Percentiles rank a stretch among this genome's conserved stretches.
Conservation (phyloP, 37 sponge, comb jelly and placozoan species). For the Eunapius fragilis region DNA sequence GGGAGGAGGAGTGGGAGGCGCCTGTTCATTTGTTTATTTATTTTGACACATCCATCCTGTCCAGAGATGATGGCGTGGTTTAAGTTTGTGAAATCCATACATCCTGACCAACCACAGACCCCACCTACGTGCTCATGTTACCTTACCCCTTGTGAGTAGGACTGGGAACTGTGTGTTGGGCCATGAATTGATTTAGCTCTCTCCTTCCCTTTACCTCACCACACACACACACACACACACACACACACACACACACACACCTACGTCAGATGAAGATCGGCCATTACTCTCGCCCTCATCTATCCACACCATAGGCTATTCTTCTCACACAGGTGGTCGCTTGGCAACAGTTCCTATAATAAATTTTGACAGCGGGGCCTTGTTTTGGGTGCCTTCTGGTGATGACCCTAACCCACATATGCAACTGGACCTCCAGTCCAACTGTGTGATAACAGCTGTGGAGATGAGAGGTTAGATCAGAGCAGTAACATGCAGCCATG, state of each 20-base stretch:
- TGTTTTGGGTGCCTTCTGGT: not conserved
- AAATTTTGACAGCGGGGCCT: not conserved
- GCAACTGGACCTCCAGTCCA: not conserved
- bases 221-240: not conserved
- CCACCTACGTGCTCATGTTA: not conserved
- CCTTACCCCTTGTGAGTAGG: not conserved
- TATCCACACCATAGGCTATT: not conserved
- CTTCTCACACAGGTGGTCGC: not conserved
- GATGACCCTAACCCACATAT: not conserved
- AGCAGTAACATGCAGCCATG: no score
- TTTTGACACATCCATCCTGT: not conserved
- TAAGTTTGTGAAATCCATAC: conserved; percentile 39
- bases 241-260: no score
- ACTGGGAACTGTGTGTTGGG: not conserved
- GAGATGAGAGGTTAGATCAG: not conserved
- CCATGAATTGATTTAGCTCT: not conserved
- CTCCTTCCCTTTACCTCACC: not conserved
- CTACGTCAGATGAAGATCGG: not conserved
- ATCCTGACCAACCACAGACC: not conserved
- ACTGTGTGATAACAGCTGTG: not conserved
- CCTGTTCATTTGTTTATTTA: not conserved
- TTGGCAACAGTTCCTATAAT: not conserved
- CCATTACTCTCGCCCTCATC: not conserved
- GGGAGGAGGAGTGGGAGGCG: not conserved
- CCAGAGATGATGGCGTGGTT: conserved; percentile 56